Conservation (phyloP, 2,797 vertebrate species). For the Sylvilagus floridanus region DNA sequence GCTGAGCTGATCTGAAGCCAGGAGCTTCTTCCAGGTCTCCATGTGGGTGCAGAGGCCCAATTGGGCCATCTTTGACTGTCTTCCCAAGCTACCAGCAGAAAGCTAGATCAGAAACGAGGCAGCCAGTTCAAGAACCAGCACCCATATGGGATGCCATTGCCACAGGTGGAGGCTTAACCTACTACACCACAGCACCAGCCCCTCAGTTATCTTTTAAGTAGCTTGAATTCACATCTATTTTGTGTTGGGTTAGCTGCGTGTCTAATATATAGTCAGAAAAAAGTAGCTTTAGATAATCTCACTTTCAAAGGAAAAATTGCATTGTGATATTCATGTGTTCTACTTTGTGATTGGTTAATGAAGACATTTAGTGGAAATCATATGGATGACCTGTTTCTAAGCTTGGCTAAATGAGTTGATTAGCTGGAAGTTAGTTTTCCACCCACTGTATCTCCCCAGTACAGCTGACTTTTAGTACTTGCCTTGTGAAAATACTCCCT, state of each 20-base stretch:
- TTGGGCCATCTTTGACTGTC: too few species aligned
- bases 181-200: too few species aligned
- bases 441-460: not conserved
- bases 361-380: constrained; percentile 15
- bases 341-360: not conserved
- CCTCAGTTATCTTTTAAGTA: not conserved
- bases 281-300: not conserved
- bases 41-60: too few species aligned
- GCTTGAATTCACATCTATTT: not conserved
- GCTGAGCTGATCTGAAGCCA: too few species aligned
- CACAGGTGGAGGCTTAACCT: too few species aligned
- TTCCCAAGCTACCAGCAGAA: too few species aligned
- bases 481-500: constrained; percentile 23
- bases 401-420: constrained; percentile 36
- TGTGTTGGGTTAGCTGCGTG: not conserved
- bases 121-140: too few species aligned
- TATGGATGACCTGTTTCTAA: constrained; percentile 42
- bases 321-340: not conserved
- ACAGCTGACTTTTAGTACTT: constrained; percentile 41
- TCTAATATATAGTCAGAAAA: not conserved
- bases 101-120: too few species aligned
- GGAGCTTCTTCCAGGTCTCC: too few species aligned
- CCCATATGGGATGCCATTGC: too few species aligned
- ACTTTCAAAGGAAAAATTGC: constrained; percentile 28
- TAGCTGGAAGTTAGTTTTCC: constrained; percentile 43